Conservation (phyloP, 2,113 vertebrate species). For the Sphaerodactylus townsendi region DNA sequence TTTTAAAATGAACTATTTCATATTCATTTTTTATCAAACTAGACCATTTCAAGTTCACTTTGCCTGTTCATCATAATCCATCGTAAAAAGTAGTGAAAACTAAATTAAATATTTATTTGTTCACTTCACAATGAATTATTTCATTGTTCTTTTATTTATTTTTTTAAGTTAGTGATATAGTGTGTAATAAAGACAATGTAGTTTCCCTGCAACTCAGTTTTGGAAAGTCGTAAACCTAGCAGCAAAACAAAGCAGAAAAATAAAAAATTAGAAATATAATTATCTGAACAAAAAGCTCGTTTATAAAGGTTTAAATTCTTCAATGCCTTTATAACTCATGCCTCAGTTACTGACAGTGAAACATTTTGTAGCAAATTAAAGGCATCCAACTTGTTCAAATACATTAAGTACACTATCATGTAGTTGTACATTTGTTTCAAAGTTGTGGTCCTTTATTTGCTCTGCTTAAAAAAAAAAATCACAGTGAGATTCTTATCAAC, state of each 20-base stretch:
- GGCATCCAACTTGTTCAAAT: slow-evolving; percentile 64
- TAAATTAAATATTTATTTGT: slow-evolving; percentile 54
- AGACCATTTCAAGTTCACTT: slow-evolving; percentile 52
- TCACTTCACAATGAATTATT: slow-evolving; percentile 63
- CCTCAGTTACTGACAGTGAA: slow-evolving; percentile 70
- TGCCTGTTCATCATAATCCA: slow-evolving; percentile 62
- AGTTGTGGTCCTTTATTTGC: slow-evolving; percentile 79
- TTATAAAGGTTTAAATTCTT: slow-evolving; percentile 78
- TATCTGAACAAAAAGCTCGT: slow-evolving; percentile 77
- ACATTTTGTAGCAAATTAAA: slow-evolving; percentile 76
- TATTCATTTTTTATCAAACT: slow-evolving; percentile 33
- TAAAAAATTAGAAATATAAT: slow-evolving; percentile 64
- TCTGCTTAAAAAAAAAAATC: slow-evolving; percentile 75
- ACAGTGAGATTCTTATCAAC: slow-evolving; percentile 80
- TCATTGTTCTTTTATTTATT: slow-evolving; percentile 62
- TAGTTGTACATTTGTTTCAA: slow-evolving; percentile 72
- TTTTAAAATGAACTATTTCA: slow-evolving; percentile 48
- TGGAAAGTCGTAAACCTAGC: slow-evolving; percentile 78
- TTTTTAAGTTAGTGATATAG: slow-evolving; percentile 54
- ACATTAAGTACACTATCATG: slow-evolving; percentile 71
- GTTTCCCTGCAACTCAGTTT: slow-evolving; percentile 73
- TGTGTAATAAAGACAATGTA: slow-evolving; percentile 42
- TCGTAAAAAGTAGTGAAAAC: slow-evolving; percentile 47
- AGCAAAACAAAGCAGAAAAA: slow-evolving; percentile 68
- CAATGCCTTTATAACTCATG: slow-evolving; percentile 70